Evolutionary conservation across 2,888 invertebrate genomes (phyloP), one percentile per base, ranked within the genome.

Genomic region (Punctoribates punctum): DNA sequence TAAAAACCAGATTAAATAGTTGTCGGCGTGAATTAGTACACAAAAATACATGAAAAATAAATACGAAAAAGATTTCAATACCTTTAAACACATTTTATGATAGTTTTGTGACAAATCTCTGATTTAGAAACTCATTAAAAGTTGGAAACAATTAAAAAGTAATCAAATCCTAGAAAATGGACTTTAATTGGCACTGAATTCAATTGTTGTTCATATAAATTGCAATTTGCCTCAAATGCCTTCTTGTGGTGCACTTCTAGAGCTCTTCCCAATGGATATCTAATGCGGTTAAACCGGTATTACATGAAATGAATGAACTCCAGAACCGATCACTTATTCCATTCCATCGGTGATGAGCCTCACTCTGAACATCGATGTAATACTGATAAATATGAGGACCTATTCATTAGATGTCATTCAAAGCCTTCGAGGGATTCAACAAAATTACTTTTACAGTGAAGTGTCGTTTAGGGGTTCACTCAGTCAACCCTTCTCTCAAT

Each of bases 231-330:
- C 57, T 57, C 23, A n/a, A 51, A 51, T 51, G 51, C 20, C 20
- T 51, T 42, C 42, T 42, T 42, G 42, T 42, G 42, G 42, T 42
- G 42, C 42, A 42, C 42, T 42, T 42, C 42, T 13, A 42, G 11
- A 42, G 42, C 42, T 13, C 1, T 62, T 25, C 62, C 15, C n/a
- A 54, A 54, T 54, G 20, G 6, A 54, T 34, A 42, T 20, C 38
- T 67, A 67, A 67, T 46, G 42, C 72, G 25, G 72, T 72, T 48
- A 72, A 72, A 72, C 72, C 72, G 72, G 72, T 72, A 72, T 72
- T 72, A 20, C 72, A 72, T 72, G 72, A 72, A 72, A 46, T 48
- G 72, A 72, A 72, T 72, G 72, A 72, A 72, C 72, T 72, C 48
- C n/a, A 54, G 23, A 38, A 67, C 38, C 38, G n/a, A 67, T 67